A percentile compares a stretch with the other conserved stretches of the same genome.
These are phyloP conservation scores for Pseudopipra pipra DNA, from an alignment of 2,113 vertebrate genomes.

Conservation along the genomic window DNA sequence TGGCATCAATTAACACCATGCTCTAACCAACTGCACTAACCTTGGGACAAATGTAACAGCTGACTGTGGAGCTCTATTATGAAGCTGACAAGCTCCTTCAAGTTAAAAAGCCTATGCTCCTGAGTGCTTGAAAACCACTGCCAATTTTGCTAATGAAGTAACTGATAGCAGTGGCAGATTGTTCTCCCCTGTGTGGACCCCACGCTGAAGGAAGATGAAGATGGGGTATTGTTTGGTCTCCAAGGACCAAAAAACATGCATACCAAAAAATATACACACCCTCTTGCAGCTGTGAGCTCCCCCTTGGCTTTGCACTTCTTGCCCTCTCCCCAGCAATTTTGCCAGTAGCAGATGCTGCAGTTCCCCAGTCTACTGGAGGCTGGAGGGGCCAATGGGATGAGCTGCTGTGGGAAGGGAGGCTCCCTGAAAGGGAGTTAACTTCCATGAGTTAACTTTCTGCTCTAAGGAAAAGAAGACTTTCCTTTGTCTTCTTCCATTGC, in stretches of 20 bases:
- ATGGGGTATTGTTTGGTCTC: neutral
- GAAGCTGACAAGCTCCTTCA: neutral
- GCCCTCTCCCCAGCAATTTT: neutral
- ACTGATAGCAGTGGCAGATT: neutral
- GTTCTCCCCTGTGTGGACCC: rapidly evolving
- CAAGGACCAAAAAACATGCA: rapidly evolving
- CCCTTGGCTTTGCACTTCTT: neutral
- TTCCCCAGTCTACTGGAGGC: neutral
- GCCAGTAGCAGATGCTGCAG: neutral
- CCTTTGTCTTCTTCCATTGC: neutral
- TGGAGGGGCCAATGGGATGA: neutral
- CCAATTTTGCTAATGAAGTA: neutral
- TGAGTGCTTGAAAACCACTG: neutral
- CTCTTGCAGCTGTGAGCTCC: neutral
- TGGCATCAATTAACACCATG: neutral
- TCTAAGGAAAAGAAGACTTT: neutral
- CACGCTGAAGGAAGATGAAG: rapidly evolving
- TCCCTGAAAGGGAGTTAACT: neutral
- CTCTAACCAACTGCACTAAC: neutral
- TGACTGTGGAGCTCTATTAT: neutral
- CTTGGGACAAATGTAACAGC: neutral
- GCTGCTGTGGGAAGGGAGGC: neutral
- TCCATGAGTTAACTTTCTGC: neutral
- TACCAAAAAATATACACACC: rapidly evolving
- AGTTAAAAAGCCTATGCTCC: neutral